A percentile compares a stretch with the other conserved stretches of the same genome.
phyloP scores from a whole-genome alignment of 1,140 invertebrate species.

The Centruroides vittatus region DNA sequence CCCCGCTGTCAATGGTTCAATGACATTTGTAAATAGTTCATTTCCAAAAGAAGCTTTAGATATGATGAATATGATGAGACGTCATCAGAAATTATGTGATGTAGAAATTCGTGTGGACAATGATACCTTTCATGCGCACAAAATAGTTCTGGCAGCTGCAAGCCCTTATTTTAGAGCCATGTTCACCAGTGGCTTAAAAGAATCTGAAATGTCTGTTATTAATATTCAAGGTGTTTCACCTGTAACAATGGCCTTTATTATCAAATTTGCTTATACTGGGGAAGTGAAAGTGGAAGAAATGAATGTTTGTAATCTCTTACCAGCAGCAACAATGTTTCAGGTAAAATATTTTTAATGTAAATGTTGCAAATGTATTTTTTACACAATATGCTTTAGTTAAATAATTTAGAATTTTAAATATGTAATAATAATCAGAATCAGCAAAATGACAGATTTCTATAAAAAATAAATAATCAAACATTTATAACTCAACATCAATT shows the following conservation, averaged over 20 bases:
- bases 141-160: conserved; percentile 82
- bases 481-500: too few relatives aligned
- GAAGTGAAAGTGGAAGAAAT: conserved; percentile 93
- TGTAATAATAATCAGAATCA: too few relatives aligned
- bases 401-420: too few relatives aligned
- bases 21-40: conserved; percentile 8
- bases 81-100: conserved; percentile 81
- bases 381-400: too few relatives aligned
- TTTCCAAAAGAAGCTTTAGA: conserved; percentile 37
- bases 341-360: conserved; percentile 40
- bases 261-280: conserved; percentile 97
- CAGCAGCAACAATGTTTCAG: conserved; percentile 83
- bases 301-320: conserved; percentile 74
- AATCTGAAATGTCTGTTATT: conserved; percentile 90
- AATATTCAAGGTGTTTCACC: conserved; percentile 96
- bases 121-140: conserved; percentile 87
- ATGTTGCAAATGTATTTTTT: not conserved
- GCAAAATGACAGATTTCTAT: too few relatives aligned
- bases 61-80: conserved; percentile 69
- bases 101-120: conserved; percentile 91
- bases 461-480: too few relatives aligned
- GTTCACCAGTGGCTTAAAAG: conserved; percentile 94
- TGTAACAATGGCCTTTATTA: conserved; percentile 89
- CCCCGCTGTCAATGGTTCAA: conserved; percentile 4
- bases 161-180: conserved; percentile 84